Base-by-base conservation (phyloP, 2,113 vertebrate species). In the Piprites chloris region DNA sequence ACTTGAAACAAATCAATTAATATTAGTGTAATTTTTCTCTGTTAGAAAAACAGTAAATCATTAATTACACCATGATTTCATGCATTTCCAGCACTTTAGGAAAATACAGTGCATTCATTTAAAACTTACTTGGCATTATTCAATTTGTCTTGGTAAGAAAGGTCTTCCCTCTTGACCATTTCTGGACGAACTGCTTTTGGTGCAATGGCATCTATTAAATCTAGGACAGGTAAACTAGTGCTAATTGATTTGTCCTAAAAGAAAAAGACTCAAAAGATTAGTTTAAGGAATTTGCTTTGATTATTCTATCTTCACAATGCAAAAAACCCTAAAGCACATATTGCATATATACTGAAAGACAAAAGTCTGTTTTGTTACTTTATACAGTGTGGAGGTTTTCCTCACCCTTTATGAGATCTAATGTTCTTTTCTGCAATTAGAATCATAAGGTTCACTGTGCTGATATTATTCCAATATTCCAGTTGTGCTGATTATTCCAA, bases 191-290 rank as follows among this genome's bases (percentile, higher is more conserved):
- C 97, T 55, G 98, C 98, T 78, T 98, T 98, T 52, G 99, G 98
- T 95, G 98, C 98, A 80, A 99, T 99, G 87, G 97, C 98, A 95
- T 99, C 99, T 85, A 99, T 99, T 97, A 99, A 98, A 96, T 99
- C 99, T 67, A 99, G 98, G 82, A 99, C 99, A 63, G 99, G 99
- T 92, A 99, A 97, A 93, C 99, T 99, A 75, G 98, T 99, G 96
- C 99, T 99, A 97, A 99, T 99, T 80, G 98, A 98, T 95, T 97
- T 98, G 97, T 99, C 99, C 99, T 99, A 92, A 66, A 97, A 96
- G 69, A 77, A 98, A 53, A 85, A 83, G 20, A 68, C 14, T 50
- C 49, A 87, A 80, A 95, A 68, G 30, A 91, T 88, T 78, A 97
- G 73, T 52, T 62, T 46, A 74, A 82, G 14, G 35, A 93, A 81